Base-by-base conservation (phyloP, 2,797 vertebrate genomes). In the Galago senegalensis region DNA sequence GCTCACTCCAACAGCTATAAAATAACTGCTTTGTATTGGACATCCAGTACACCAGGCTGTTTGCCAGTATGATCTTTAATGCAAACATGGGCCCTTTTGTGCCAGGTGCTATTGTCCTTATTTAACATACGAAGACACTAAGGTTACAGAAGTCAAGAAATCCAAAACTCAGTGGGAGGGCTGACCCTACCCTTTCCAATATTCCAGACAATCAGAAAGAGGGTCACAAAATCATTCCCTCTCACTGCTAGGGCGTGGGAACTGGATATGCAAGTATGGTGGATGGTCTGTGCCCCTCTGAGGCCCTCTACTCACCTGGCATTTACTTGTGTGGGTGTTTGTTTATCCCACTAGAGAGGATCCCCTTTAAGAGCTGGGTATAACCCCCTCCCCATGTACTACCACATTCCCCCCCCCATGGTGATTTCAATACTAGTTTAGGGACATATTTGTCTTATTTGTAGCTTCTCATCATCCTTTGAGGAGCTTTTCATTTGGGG, bases 81-180 rank as follows among this genome's bases (percentile, higher is more conserved):
- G 60, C n/a, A 65, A 92, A 49, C n/a, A 34, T 25, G 18, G 63
- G 46, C 58, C 31, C 49, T 65, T 27, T 8, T 4, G 12, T 1
- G 1, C 2, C 11, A 13, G 40, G 34, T 56, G 14, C 1, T 75
- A 58, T 10, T 43, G 5, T 20, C 23, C 10, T 27, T 53, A 21
- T 40, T 25, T 6, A 17, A 46, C 14, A 21, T 6, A 31, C 49
- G 72, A 84, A 72, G 58, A 89, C 72, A 56, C 9, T 4, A 73
- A 95, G 46, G 6, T 88, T 61, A 61, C 77, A 31, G 60, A 79
- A 83, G 61, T 88, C 56, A 82, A 91, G 84, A 93, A 81, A 94
- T 65, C 46, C 56, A 34, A 69, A 69, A 90, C 56, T 86, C n/a
- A 31, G 17, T 80, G 79, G 34, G 27, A 85, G 27, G 56, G 1